These are phyloP conservation scores for Helicoverpa armigera DNA, from an alignment of 1,140 invertebrate species.

Conservation along the genomic window DNA sequence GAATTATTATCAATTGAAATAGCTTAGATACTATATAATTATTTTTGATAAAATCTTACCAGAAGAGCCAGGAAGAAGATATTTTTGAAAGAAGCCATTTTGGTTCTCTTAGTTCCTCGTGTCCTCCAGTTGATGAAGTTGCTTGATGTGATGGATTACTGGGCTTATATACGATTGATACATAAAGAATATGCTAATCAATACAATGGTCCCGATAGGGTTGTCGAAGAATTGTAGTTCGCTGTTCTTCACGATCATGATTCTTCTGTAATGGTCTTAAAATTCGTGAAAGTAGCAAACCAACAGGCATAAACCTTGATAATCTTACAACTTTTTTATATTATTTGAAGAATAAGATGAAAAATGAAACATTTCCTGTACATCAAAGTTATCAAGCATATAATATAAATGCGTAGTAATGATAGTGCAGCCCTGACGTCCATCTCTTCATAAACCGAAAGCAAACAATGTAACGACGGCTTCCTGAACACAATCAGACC, in stretches of 20 bases:
- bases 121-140: constrained; percentile 28
- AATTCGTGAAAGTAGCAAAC: too few species aligned
- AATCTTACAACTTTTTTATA: too few species aligned
- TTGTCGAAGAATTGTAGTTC: neutral
- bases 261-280: too few species aligned
- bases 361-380: too few species aligned
- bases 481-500: constrained; percentile 22
- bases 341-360: too few species aligned
- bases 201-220: neutral
- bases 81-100: constrained; percentile 17
- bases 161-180: constrained; percentile 40
- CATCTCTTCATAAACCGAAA: neutral
- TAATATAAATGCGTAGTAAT: neutral
- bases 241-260: too few species aligned
- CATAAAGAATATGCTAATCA: constrained; percentile 41
- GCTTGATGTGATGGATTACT: neutral
- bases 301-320: too few species aligned
- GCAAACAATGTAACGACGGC: constrained; percentile 5
- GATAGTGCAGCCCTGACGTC: neutral
- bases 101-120: constrained; percentile 13
- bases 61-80: constrained; percentile 7
- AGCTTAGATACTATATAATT: too few species aligned
- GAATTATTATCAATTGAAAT: neutral
- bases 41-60: constrained; percentile 3
- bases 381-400: neutral